Evolutionary conservation across 2,888 invertebrate species (phyloP), one percentile per base, ranked within the genome.

Genomic region (Xylota sylvarum): DNA sequence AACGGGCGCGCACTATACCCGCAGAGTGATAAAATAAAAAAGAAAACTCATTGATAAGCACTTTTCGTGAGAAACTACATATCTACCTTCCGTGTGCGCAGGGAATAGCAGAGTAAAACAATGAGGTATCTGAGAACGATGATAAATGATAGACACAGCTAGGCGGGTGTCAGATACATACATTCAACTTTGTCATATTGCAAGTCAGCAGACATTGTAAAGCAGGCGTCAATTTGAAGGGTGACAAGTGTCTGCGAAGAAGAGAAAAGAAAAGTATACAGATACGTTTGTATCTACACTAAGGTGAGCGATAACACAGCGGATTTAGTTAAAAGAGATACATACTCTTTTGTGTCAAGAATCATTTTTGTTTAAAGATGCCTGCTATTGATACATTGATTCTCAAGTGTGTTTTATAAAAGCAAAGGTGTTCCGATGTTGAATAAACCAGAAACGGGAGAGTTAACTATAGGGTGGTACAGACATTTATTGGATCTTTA

Each of bases 161-260:
- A 48, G 58, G 32, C 30, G 50, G 43, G 30, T 69, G 60, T 69
- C 60, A 40, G 69, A 69, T 78, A 69, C 69, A 69, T 78, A 69
- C 69, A 32, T 60, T 69, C 43, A 78, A 60, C 60, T 78, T 69
- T 78, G 69, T 69, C 43, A 69, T 67, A 60, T 60, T 52, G 52
- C 69, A 32, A 60, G 67, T 60, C 50, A 67, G 77, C 58, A 69
- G 69, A 52, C 52, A 40, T 6, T 14, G 37, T 27, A 55, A 23
- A 12, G 6, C 1, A 48, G 37, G 17, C 14, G 4, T 70, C 10
- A 52, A 10, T 30, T 65, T 37, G 32, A 70, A 48, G 46, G 35
- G 60, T 60, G 58, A 58, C 58, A 32, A 58, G 32, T 58, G 5
- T 58, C 19, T 12, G 10, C 1, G 10, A 5, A 10, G 14, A 48